Evolutionary conservation across 2,797 vertebrate genomes (phyloP).

Genomic region (Falco naumanni): DNA sequence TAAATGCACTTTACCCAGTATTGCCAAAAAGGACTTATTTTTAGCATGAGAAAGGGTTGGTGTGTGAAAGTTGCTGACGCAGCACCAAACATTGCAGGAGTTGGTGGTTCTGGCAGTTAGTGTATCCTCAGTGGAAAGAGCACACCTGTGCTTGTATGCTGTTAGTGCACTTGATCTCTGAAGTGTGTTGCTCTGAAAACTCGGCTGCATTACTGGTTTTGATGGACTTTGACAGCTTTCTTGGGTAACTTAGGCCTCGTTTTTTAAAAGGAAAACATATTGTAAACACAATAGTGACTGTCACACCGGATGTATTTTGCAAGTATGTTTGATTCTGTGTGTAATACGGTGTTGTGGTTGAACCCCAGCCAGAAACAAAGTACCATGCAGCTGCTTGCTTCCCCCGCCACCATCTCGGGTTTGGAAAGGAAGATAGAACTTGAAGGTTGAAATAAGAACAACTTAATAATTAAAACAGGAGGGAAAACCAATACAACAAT

Average conservation of each 20-base stretch:
- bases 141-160: neutral
- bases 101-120: neutral
- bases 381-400: too few relatives aligned
- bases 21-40: neutral
- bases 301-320: neutral
- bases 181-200: neutral
- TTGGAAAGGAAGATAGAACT: too few relatives aligned
- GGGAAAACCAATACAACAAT: too few relatives aligned
- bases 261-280: neutral
- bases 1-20: neutral
- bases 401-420: too few relatives aligned
- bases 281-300: fast-evolving
- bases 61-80: neutral
- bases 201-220: neutral
- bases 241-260: neutral
- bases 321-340: neutral
- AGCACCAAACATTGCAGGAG: neutral
- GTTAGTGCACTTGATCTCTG: neutral
- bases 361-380: too few relatives aligned
- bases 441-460: too few relatives aligned
- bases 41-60: neutral
- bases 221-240: neutral
- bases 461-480: too few relatives aligned
- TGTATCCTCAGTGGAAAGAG: neutral
- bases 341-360: neutral